Evolutionary conservation across 2,888 invertebrate genomes (phyloP).

Genomic region (Phlogophora meticulosa): DNA sequence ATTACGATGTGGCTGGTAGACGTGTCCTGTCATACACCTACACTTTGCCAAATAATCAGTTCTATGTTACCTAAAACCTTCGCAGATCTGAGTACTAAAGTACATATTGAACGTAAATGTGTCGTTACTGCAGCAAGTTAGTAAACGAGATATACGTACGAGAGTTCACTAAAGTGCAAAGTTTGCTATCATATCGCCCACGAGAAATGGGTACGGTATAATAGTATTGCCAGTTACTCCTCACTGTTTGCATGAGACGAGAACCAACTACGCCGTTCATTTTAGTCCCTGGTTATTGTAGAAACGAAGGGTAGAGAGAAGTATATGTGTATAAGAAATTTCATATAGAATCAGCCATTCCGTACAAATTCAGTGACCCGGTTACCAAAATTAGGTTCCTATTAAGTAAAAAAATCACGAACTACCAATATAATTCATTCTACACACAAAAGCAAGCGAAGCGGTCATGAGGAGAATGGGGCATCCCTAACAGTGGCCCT

Average conservation of each 20-base stretch:
- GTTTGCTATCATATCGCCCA: slow-evolving; percentile 53
- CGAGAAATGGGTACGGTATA: slow-evolving; percentile 40
- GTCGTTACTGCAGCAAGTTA: slow-evolving; percentile 47
- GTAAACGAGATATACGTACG: slow-evolving; percentile 45
- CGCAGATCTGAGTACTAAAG: slow-evolving; percentile 17
- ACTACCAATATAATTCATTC: slow-evolving; percentile 56
- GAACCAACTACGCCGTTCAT: slow-evolving; percentile 24
- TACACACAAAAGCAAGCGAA: slow-evolving; percentile 59
- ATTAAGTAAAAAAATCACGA: slow-evolving; percentile 55
- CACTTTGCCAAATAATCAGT: slow-evolving; percentile 19
- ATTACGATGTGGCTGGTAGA: slow-evolving; percentile 6
- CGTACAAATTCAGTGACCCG: slow-evolving; percentile 49
- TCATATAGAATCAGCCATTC: slow-evolving; percentile 6
- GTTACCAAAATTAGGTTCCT: slow-evolving; percentile 43
- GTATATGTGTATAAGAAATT: background rate
- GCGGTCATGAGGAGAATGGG: slow-evolving; percentile 56
- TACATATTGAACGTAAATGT: slow-evolving; percentile 48
- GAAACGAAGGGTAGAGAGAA: slow-evolving; percentile 6
- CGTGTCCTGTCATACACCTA: slow-evolving; percentile 10
- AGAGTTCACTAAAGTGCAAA: slow-evolving; percentile 58
- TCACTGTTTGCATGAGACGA: slow-evolving; percentile 30
- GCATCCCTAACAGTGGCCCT: slow-evolving; percentile 60
- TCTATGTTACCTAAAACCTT: slow-evolving; percentile 8
- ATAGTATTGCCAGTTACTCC: slow-evolving; percentile 40
- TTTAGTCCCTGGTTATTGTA: slow-evolving; percentile 8